Evolutionary conservation across 1,140 invertebrate genomes (phyloP).

Genomic region (Pseudachorutes palmiensis): DNA sequence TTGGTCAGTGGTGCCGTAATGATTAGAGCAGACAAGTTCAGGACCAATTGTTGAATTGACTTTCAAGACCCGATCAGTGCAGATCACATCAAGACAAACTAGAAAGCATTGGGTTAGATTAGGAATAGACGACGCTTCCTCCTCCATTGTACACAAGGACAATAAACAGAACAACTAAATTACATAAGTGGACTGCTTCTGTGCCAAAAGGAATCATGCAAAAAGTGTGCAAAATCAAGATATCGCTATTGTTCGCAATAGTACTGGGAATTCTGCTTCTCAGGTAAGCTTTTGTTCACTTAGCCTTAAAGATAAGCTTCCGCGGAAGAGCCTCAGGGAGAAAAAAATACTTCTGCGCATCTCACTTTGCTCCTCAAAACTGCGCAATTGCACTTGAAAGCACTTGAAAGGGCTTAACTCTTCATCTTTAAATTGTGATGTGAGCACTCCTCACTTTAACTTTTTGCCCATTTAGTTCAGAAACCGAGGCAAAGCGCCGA

Average conservation of each 20-base stretch:
- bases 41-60: not conserved
- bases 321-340: too few relatives aligned
- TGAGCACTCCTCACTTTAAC: not conserved
- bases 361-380: not conserved
- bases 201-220: too few relatives aligned
- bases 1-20: not conserved
- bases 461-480: conserved; percentile 4
- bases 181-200: too few relatives aligned
- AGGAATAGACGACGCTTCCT: too few relatives aligned
- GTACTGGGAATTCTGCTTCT: too few relatives aligned
- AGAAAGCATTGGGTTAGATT: not conserved
- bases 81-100: not conserved
- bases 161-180: too few relatives aligned
- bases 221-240: too few relatives aligned
- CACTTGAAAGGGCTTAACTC: too few relatives aligned
- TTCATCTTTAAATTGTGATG: not conserved
- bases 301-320: too few relatives aligned
- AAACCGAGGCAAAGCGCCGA: not conserved
- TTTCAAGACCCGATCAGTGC: not conserved
- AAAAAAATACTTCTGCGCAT: not conserved
- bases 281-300: too few relatives aligned
- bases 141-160: too few relatives aligned
- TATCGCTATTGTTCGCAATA: too few relatives aligned
- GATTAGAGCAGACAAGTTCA: not conserved
- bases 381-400: not conserved